A percentile compares a stretch with the other conserved stretches of the same genome.
These are phyloP conservation scores for Xestia xanthographa DNA, from an alignment of 2,888 invertebrate species.

Conservation along the genomic window DNA sequence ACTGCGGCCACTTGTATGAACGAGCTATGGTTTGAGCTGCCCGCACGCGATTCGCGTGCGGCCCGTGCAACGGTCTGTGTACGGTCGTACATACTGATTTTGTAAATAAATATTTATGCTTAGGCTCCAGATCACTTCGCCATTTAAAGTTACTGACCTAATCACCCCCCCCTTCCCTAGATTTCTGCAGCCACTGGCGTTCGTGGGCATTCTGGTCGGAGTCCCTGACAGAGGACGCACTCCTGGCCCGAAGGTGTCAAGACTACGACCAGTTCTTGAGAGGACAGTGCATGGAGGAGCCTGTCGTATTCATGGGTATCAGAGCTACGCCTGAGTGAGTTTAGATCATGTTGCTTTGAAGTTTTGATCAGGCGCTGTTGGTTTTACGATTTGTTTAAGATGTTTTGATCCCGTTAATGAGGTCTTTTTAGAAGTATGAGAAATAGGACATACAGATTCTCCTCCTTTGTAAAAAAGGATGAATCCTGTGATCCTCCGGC, in stretches of 20 bases:
- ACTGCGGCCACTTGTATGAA: too few species aligned
- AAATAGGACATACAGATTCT: not conserved
- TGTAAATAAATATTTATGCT: too few species aligned
- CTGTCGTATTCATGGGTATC: constrained; percentile 79
- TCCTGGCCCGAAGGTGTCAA: constrained; percentile 78
- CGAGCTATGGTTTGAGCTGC: too few species aligned
- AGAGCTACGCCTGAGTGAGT: constrained; percentile 73
- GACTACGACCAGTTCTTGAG: constrained; percentile 84
- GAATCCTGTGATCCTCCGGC: not conserved
- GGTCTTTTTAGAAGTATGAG: not conserved
- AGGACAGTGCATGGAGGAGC: constrained; percentile 78
- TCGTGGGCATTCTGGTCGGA: constrained; percentile 88
- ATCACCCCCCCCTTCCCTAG: constrained; percentile 69
- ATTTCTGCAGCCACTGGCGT: constrained; percentile 88
- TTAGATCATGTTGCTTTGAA: not conserved
- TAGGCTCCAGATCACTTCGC: not conserved
- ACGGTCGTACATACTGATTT: too few species aligned
- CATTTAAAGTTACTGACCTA: not conserved
- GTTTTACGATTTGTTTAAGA: not conserved
- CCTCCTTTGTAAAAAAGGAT: not conserved
- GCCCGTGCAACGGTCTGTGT: too few species aligned
- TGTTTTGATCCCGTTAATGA: not conserved
- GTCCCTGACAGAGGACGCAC: constrained; percentile 79
- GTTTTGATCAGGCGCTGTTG: constrained; percentile 6
- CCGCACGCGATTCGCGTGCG: too few species aligned